Percentiles rank a stretch among this genome's conserved stretches.
phyloP scores from a whole-genome alignment of 1,140 invertebrate species.

The Chionoecetes opilio region DNA sequence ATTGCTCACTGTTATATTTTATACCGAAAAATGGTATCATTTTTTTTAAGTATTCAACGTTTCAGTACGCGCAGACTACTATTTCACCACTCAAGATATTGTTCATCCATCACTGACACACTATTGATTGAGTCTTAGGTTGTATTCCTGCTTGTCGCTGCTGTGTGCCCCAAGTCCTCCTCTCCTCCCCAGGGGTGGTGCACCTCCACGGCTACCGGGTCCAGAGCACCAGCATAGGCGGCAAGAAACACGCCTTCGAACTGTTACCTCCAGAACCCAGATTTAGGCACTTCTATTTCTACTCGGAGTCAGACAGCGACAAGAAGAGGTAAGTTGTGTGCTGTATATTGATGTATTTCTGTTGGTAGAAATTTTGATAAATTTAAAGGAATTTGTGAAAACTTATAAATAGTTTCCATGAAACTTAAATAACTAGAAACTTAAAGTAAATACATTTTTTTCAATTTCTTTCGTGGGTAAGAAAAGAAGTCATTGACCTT shows the following conservation, averaged over 20 bases:
- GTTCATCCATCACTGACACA: too few species aligned
- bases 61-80: too few species aligned
- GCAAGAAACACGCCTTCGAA: slow-evolving; percentile 94
- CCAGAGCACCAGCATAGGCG: slow-evolving; percentile 87
- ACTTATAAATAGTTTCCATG: too few species aligned
- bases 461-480: too few species aligned
- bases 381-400: too few species aligned
- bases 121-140: neutral
- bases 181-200: slow-evolving; percentile 88
- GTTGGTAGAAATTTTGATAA: neutral
- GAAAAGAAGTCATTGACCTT: too few species aligned
- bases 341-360: neutral
- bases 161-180: neutral
- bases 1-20: too few species aligned
- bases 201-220: slow-evolving; percentile 97
- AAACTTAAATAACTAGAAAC: too few species aligned
- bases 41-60: too few species aligned
- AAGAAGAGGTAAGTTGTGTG: slow-evolving; percentile 91
- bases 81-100: too few species aligned
- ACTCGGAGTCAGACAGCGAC: slow-evolving; percentile 96
- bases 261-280: slow-evolving; percentile 93
- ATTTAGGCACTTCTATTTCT: slow-evolving; percentile 95
- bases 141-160: neutral
- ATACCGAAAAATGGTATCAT: too few species aligned
- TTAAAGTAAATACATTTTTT: too few species aligned